phyloP scores from a whole-genome alignment of 2,888 invertebrate species.

The Brachypalpus laphriformis region DNA sequence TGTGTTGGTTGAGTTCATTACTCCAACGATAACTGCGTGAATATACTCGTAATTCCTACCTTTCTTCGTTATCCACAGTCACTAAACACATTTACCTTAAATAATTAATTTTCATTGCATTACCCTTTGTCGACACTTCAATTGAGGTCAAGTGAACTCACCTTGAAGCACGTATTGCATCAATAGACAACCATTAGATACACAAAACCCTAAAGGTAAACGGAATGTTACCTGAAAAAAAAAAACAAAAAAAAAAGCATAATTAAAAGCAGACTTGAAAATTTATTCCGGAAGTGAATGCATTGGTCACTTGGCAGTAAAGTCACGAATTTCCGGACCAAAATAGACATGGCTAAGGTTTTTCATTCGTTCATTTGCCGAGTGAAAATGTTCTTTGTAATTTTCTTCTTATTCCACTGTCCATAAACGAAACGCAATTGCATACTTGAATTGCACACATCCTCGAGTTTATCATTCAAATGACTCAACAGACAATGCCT shows the following conservation, averaged over 20 bases:
- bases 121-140: not conserved
- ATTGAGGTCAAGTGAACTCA: slow-evolving; percentile 23
- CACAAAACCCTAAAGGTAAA: not conserved
- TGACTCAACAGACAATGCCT: slow-evolving; percentile 8
- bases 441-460: not conserved
- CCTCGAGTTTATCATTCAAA: not conserved
- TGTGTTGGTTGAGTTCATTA: too few species aligned
- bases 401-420: not conserved
- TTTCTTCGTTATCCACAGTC: not conserved
- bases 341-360: slow-evolving; percentile 7
- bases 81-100: not conserved
- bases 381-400: not conserved
- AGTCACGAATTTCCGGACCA: slow-evolving; percentile 50
- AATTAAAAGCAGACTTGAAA: not conserved
- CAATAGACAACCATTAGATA: slow-evolving; percentile 2
- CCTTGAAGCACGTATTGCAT: slow-evolving; percentile 17
- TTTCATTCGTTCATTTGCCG: not conserved
- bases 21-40: too few species aligned
- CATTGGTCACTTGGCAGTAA: slow-evolving; percentile 24
- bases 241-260: not conserved
- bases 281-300: slow-evolving; percentile 31
- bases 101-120: slow-evolving; percentile 8
- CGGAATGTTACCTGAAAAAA: not conserved
- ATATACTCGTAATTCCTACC: not conserved
- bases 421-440: not conserved